Evolutionary conservation across 2,888 invertebrate genomes (phyloP).

Genomic region (Phaonia tiefii): DNA sequence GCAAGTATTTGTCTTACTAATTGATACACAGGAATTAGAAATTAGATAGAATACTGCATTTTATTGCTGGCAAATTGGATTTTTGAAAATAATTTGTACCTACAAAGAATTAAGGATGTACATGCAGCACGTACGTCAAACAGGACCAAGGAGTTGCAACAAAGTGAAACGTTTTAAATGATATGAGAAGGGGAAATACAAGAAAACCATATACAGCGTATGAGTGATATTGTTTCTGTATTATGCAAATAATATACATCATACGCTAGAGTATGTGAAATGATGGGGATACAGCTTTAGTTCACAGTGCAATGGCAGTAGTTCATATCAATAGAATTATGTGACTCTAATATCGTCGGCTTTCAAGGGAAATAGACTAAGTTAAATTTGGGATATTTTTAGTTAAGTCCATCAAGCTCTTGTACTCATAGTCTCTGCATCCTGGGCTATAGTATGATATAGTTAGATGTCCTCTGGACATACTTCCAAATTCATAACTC

Average conservation of each 20-base stretch:
- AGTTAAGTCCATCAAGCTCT: too few relatives aligned
- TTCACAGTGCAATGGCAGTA: too few relatives aligned
- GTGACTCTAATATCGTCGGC: too few relatives aligned
- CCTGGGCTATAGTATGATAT: too few relatives aligned
- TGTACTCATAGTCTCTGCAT: too few relatives aligned
- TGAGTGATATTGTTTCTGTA: conserved; percentile 1
- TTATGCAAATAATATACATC: not conserved
- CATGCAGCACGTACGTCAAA: too few relatives aligned
- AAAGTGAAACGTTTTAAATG: not conserved
- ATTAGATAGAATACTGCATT: conserved; percentile 41
- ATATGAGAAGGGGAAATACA: not conserved
- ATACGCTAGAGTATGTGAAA: not conserved
- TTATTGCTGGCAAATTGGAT: conserved; percentile 11
- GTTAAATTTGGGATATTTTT: too few relatives aligned
- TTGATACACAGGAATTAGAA: conserved; percentile 59
- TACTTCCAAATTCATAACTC: too few relatives aligned
- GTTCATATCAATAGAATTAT: too few relatives aligned
- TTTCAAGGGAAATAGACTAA: too few relatives aligned
- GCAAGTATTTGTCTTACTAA: conserved; percentile 59
- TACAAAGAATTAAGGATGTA: not conserved
- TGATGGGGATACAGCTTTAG: too few relatives aligned
- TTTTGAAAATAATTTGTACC: not conserved
- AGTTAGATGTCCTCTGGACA: too few relatives aligned
- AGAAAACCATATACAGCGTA: conserved; percentile 2
- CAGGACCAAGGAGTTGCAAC: not conserved